phyloP scores from a whole-genome alignment of 2,888 invertebrate genomes.

The Nipponacmea schrenckii region DNA sequence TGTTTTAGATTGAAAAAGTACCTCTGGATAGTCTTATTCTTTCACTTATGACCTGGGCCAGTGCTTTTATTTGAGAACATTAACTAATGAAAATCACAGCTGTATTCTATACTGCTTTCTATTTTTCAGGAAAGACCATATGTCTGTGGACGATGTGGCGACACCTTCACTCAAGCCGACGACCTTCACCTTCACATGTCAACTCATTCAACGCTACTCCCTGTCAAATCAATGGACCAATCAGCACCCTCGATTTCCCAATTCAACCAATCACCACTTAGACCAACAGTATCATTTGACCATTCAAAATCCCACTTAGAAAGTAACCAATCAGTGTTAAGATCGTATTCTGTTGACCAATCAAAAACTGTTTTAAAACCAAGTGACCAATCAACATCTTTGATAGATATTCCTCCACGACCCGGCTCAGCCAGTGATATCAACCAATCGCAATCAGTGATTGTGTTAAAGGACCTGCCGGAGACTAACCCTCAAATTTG shows the following conservation, averaged over 20 bases:
- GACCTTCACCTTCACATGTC: slow-evolving; percentile 38
- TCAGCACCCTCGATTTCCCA: background rate
- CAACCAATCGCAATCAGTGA: slow-evolving; percentile 1
- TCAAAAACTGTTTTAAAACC: background rate
- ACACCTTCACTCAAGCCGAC: slow-evolving; percentile 52
- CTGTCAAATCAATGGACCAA: slow-evolving; percentile 14
- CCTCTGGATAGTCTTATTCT: too few relatives aligned
- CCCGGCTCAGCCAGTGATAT: too few relatives aligned
- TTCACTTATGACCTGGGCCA: too few relatives aligned
- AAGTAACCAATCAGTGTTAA: background rate
- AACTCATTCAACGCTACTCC: slow-evolving; percentile 35
- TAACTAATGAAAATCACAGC: too few relatives aligned
- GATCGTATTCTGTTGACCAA: background rate
- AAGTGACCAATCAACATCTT: background rate
- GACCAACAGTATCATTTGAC: background rate
- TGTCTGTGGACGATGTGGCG: slow-evolving; percentile 61
- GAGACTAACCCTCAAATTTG: background rate
- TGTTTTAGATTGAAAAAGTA: too few relatives aligned
- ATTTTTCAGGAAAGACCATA: slow-evolving; percentile 54
- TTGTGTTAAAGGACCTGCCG: background rate
- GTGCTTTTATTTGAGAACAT: too few relatives aligned
- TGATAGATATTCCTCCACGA: too few relatives aligned
- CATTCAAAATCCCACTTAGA: background rate
- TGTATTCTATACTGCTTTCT: too few relatives aligned
- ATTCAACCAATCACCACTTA: slow-evolving; percentile 1